These are phyloP conservation scores for Cylindroiulus punctatus DNA, from an alignment of 2,888 invertebrate genomes.

Conservation along the genomic window DNA sequence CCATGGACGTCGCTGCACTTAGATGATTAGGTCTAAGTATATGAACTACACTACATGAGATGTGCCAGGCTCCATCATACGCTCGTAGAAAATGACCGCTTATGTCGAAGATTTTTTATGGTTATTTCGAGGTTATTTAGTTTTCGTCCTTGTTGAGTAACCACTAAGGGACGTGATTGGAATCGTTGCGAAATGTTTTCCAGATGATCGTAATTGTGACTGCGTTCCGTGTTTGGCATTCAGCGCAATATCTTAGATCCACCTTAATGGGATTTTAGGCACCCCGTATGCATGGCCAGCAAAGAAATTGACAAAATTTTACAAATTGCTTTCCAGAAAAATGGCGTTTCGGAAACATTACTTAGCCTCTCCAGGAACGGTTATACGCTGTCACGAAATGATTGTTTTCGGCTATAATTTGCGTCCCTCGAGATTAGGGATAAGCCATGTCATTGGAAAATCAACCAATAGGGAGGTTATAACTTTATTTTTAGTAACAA, in stretches of 20 bases:
- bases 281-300: background rate
- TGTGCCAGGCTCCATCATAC: background rate
- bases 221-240: background rate
- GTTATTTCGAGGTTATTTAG: background rate
- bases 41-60: background rate
- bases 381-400: background rate
- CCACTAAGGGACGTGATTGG: background rate
- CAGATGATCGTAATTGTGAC: background rate
- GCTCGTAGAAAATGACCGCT: background rate
- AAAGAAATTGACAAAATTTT: background rate
- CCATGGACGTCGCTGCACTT: background rate
- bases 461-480: background rate
- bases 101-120: constrained; percentile 7
- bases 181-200: background rate
- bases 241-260: background rate
- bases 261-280: background rate
- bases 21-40: constrained; percentile 12
- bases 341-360: background rate
- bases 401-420: background rate
- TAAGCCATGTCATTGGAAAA: background rate
- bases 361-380: background rate
- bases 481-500: background rate
- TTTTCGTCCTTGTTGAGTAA: background rate
- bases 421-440: background rate
- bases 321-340: constrained; percentile 17